Conservation (phyloP, 2,113 vertebrate species). For the Gallinago jamesoni region DNA sequence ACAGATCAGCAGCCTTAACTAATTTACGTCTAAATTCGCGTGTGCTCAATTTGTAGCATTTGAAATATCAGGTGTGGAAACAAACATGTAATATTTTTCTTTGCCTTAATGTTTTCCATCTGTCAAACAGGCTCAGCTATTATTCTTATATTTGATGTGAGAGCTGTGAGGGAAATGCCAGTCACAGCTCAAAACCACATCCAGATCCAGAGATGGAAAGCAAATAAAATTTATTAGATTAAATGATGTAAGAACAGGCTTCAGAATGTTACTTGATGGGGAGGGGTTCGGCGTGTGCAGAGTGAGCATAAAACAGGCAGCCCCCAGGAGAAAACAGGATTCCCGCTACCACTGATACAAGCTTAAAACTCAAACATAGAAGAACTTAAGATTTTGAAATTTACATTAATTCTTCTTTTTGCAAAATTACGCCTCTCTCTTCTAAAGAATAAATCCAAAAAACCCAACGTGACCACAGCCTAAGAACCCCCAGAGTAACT, state of each 20-base stretch:
- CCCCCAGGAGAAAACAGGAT: not conserved
- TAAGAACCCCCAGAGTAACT: conserved; percentile 74
- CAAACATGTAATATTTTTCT: not conserved
- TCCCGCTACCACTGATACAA: not conserved
- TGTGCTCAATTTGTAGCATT: not conserved
- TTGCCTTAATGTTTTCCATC: not conserved
- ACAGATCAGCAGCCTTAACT: not conserved
- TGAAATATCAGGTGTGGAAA: not conserved
- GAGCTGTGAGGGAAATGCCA: not conserved
- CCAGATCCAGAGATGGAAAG: not conserved
- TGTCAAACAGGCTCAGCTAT: not conserved
- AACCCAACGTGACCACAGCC: conserved; percentile 52
- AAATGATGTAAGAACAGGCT: not conserved
- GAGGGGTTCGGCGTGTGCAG: not conserved
- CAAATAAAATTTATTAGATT: not conserved
- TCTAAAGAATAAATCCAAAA: conserved; percentile 69
- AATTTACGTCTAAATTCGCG: not conserved
- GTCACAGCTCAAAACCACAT: not conserved
- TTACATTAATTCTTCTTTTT: not conserved
- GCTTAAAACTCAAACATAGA: conserved; percentile 3
- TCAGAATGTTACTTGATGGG: not conserved
- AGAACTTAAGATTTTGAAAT: not conserved
- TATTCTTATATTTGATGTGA: not conserved
- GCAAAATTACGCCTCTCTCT: not conserved
- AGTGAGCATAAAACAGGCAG: not conserved